Percentiles rank a stretch among this genome's conserved stretches.
phyloP scores from a whole-genome alignment of 1,140 invertebrate species.

The Antheraea pernyi region DNA sequence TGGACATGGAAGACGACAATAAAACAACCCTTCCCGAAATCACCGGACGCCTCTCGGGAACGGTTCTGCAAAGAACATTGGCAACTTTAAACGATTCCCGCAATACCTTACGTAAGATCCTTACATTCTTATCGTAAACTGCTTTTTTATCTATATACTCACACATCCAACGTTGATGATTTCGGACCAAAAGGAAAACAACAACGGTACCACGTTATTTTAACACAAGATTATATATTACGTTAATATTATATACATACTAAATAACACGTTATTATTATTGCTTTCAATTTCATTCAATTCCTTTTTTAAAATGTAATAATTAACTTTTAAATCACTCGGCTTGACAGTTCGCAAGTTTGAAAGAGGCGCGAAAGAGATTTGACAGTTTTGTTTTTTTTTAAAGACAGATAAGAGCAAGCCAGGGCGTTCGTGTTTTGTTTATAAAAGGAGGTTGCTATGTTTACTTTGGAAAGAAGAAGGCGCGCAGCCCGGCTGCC shows the following conservation, averaged over 20 bases:
- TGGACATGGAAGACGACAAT: not conserved
- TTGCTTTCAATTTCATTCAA: slow-evolving; percentile 44
- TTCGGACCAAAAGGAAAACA: not conserved
- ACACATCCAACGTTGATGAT: slow-evolving; percentile 28
- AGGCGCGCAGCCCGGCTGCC: slow-evolving; percentile 64
- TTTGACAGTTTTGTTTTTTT: slow-evolving; percentile 35
- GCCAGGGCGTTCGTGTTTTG: slow-evolving; percentile 66
- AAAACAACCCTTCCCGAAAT: slow-evolving; percentile 7
- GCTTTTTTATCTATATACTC: slow-evolving; percentile 41
- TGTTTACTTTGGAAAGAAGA: slow-evolving; percentile 54
- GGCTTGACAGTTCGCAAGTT: slow-evolving; percentile 38
- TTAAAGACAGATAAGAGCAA: slow-evolving; percentile 33
- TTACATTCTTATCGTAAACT: slow-evolving; percentile 32
- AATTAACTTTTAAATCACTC: not conserved
- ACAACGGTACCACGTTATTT: slow-evolving; percentile 10
- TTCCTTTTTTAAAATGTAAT: slow-evolving; percentile 16
- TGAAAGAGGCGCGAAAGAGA: slow-evolving; percentile 50
- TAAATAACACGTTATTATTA: slow-evolving; percentile 25
- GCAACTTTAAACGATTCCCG: slow-evolving; percentile 12
- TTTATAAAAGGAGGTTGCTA: slow-evolving; percentile 36
- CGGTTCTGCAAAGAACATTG: slow-evolving; percentile 3
- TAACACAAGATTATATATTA: not conserved
- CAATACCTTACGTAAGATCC: slow-evolving; percentile 25
- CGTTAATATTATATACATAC: slow-evolving; percentile 9
- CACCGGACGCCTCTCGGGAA: not conserved